phyloP scores from a whole-genome alignment of 2,797 vertebrate genomes.

The Chaenodraco wilsoni region DNA sequence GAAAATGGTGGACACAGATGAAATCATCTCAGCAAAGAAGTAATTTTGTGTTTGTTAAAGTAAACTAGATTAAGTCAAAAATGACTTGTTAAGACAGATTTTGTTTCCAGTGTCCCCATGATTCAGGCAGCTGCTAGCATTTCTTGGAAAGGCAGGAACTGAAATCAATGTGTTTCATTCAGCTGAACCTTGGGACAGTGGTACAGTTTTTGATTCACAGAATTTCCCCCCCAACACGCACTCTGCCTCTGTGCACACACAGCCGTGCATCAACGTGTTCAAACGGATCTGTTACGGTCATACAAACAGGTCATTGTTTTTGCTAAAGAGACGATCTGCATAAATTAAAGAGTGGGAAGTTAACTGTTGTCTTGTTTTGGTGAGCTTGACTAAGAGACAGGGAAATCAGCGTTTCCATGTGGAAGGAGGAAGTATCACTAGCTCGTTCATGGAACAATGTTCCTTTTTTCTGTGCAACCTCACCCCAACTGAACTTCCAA shows the following conservation, averaged over 20 bases:
- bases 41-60: neutral
- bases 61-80: neutral
- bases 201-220: conserved; percentile 12
- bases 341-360: conserved; percentile 12
- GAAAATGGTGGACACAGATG: neutral
- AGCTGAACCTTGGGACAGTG: conserved; percentile 3
- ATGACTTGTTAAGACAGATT: neutral
- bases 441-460: conserved; percentile 58
- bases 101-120: no score
- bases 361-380: conserved; percentile 18
- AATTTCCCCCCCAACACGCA: neutral
- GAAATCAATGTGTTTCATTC: conserved; percentile 12
- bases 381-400: conserved; percentile 15
- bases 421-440: conserved; percentile 47
- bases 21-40: neutral
- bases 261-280: neutral
- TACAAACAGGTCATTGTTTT: conserved; percentile 14
- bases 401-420: conserved; percentile 26
- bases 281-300: conserved; percentile 14
- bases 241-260: neutral
- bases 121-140: neutral
- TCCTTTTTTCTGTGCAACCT: conserved; percentile 57
- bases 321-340: conserved; percentile 3
- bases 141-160: conserved; percentile 3
- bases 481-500: conserved; percentile 62